Conservation (phyloP, 1,140 invertebrate genomes). For the Acyrthosiphon pisum region DNA sequence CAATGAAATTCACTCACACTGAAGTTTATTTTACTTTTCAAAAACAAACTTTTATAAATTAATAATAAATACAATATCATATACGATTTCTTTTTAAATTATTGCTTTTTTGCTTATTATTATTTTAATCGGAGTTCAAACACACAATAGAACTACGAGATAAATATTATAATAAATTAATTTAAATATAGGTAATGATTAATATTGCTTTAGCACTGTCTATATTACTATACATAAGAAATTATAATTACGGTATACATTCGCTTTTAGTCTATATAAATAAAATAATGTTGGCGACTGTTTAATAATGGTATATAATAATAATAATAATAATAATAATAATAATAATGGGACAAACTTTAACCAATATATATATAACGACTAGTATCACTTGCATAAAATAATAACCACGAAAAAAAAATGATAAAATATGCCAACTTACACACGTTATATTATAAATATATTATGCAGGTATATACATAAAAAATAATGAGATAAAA, state of each 20-base stretch:
- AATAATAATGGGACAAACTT: constrained; percentile 25
- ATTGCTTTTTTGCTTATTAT: constrained; percentile 51
- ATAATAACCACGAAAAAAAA: constrained; percentile 50
- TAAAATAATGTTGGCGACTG: neutral
- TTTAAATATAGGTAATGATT: constrained; percentile 36
- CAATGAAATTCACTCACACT: constrained; percentile 18
- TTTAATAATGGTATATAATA: neutral
- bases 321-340: constrained; percentile 9
- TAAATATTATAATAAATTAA: constrained; percentile 16
- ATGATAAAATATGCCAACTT: constrained; percentile 25
- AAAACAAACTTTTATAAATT: constrained; percentile 48
- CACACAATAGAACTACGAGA: constrained; percentile 43
- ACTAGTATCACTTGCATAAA: constrained; percentile 57
- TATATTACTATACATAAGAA: constrained; percentile 30
- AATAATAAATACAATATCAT: constrained; percentile 48
- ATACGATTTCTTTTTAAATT: constrained; percentile 47
- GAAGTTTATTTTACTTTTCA: constrained; percentile 50
- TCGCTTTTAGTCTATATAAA: neutral
- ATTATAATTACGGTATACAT: constrained; percentile 5
- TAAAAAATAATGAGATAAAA: constrained; percentile 11
- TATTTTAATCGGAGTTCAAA: constrained; percentile 14
- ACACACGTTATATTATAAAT: constrained; percentile 4
- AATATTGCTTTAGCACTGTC: constrained; percentile 56
- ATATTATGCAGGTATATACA: constrained; percentile 9
- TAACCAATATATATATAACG: constrained; percentile 50